phyloP scores from a whole-genome alignment of 2,113 vertebrate species.

The Phalacrocorax brasilianus region DNA sequence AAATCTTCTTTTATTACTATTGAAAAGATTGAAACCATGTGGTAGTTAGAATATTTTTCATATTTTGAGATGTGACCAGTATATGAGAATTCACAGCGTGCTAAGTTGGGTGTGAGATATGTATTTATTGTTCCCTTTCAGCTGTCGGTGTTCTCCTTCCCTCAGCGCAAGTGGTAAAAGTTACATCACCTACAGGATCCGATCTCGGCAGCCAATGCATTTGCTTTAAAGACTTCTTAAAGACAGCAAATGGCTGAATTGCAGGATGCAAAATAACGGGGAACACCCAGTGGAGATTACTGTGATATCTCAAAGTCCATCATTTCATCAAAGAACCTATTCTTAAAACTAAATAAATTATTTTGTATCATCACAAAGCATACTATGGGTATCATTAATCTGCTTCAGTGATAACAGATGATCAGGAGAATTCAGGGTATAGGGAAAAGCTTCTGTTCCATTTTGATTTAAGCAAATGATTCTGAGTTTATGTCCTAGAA shows the following conservation, averaged over 20 bases:
- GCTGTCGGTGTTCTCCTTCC: neutral
- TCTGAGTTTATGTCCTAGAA: slow-evolving; percentile 9
- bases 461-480: slow-evolving; percentile 9
- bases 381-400: neutral
- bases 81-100: neutral
- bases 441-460: neutral
- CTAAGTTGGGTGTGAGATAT: neutral
- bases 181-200: neutral
- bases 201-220: neutral
- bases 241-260: neutral
- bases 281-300: neutral
- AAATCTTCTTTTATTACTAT: neutral
- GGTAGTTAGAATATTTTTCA: neutral
- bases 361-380: neutral
- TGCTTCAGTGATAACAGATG: neutral
- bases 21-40: neutral
- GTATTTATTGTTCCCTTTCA: neutral
- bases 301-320: neutral
- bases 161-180: neutral
- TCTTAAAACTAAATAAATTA: neutral
- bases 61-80: neutral
- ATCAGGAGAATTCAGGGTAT: neutral
- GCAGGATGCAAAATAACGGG: neutral
- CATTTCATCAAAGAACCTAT: neutral
- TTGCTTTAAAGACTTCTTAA: neutral